phyloP scores from a whole-genome alignment of 2,888 invertebrate species.

The Hymenopus coronatus region DNA sequence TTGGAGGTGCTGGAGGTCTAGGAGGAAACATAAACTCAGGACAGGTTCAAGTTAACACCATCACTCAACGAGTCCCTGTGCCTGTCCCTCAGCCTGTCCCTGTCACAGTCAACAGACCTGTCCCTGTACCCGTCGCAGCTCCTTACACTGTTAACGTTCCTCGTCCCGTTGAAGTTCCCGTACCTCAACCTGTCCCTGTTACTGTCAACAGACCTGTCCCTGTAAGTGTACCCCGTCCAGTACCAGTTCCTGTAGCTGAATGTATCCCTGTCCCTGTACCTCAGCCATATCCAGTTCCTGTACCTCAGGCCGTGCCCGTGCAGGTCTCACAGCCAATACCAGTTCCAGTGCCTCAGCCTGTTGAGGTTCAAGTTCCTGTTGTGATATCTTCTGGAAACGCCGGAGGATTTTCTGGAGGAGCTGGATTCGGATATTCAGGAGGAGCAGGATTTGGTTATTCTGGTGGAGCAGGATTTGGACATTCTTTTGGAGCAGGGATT shows the following conservation, averaged over 20 bases:
- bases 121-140: not conserved
- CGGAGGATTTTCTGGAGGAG: not conserved
- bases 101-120: too few relatives aligned
- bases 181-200: not conserved
- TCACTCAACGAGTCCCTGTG: not conserved
- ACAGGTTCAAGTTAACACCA: not conserved
- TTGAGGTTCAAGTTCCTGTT: not conserved
- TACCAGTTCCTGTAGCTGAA: not conserved
- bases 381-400: not conserved
- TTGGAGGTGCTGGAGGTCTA: not conserved
- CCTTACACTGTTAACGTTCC: not conserved
- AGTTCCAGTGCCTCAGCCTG: not conserved
- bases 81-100: not conserved
- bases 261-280: not conserved
- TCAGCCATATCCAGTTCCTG: not conserved
- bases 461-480: not conserved
- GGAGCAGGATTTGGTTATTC: not conserved
- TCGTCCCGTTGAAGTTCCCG: not conserved
- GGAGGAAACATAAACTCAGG: not conserved
- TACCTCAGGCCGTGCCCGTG: conserved; percentile 1
- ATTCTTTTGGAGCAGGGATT: not conserved
- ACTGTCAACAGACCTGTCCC: not conserved
- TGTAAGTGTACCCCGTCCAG: conserved; percentile 5
- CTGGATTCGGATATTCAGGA: too few relatives aligned
- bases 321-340: not conserved